Evolutionary conservation across 1,140 invertebrate species (phyloP), one percentile per base, ranked within the genome.

Genomic region (honey bee (Apis mellifera)): DNA sequence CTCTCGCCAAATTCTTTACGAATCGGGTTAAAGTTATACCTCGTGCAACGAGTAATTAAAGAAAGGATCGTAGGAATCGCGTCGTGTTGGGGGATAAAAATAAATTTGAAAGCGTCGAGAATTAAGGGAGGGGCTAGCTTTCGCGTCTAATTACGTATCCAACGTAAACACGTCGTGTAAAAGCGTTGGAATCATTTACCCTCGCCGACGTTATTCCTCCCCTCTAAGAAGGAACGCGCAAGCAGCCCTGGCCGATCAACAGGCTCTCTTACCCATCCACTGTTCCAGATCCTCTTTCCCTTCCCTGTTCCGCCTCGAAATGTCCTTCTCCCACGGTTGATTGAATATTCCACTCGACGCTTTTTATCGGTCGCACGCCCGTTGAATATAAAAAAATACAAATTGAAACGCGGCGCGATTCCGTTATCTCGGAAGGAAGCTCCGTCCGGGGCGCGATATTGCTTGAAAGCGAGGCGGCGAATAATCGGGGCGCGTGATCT

Each of bases 331-430:
- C 81, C 87, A 89, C 81, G 78, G 85, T 89, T 92, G 90, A 93
- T 93, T 93, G 90, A 93, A 93, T 93, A 94, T 93, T 93, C 92
- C 86, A 86, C 89, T 91, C 91, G 86, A 88, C 88, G 91, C 87
- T 90, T 92, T 90, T 92, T 93, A 93, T 94, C 92, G 90, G 83
- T 78, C 80, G 86, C 84, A 90, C 92, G 89, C 87, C 82, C 78
- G 77, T 78, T 91, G 93, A 93, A 93, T 94, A 89, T 87, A 91
- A 91, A 42, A 42, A 42, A 42, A 93, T 93, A 90, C 83, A 88
- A 72, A 71, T 23, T 66, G 82, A 72, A 82, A 76, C 32, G 7
- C 86, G 70, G 82, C 71, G 79, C 71, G 79, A 87, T 87, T 83
- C 81, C 70, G 78, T 48, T 57, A 50, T 82, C 64, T 82, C 59